Percentiles rank a stretch among this genome's conserved stretches.
Conservation (phyloP, 1,140 invertebrate species). For the Prorops nasuta region DNA sequence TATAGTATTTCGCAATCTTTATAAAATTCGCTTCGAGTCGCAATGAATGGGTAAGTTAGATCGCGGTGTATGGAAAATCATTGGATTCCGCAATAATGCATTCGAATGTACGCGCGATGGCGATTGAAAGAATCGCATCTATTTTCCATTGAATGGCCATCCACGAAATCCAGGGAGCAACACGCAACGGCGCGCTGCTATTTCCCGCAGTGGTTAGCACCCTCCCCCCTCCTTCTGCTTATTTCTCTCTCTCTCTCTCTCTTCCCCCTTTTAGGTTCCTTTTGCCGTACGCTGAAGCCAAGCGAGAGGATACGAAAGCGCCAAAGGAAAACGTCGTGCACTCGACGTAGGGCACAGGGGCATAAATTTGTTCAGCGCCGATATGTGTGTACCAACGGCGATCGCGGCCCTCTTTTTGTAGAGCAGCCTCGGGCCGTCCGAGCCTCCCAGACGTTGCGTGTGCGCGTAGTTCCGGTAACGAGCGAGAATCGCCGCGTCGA, state of each 20-base stretch:
- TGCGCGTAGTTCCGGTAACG: no score
- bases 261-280: background rate
- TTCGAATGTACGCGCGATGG: slow-evolving; percentile 16
- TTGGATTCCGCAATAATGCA: slow-evolving; percentile 18
- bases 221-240: background rate
- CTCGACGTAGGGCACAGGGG: slow-evolving; percentile 16
- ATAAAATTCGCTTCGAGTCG: no score
- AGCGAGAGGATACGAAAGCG: background rate
- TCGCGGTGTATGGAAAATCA: no score
- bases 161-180: background rate
- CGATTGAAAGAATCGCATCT: background rate
- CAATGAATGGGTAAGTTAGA: no score
- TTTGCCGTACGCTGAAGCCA: no score
- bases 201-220: no score
- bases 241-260: background rate
- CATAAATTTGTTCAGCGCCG: slow-evolving; percentile 44
- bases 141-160: background rate
- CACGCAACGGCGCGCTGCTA: background rate
- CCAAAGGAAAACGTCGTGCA: no score
- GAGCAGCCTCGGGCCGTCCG: background rate
- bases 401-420: background rate
- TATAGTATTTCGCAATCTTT: no score
- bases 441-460: background rate
- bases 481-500: no score
- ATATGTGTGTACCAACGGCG: slow-evolving; percentile 15